phyloP scores from a whole-genome alignment of 2,797 vertebrate species.

The Avahi laniger region DNA sequence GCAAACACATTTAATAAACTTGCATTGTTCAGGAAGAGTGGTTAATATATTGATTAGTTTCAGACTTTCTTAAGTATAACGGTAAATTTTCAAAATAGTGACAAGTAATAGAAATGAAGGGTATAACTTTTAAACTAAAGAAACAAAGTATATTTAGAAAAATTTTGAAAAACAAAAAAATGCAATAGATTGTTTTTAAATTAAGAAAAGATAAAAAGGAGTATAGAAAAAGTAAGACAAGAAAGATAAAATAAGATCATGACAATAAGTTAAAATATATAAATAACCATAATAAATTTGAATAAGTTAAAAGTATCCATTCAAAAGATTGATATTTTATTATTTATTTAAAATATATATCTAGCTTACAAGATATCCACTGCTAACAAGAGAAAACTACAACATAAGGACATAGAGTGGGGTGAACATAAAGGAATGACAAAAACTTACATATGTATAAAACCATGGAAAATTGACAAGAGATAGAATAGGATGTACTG shows the following conservation, averaged over 20 bases:
- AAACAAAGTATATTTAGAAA: neutral
- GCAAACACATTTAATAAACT: neutral
- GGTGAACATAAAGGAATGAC: neutral
- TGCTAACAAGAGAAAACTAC: neutral
- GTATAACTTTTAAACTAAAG: neutral
- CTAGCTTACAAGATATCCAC: neutral
- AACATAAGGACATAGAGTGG: neutral
- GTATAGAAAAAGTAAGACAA: neutral
- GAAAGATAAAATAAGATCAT: neutral
- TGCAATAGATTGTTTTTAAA: neutral
- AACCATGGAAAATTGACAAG: neutral
- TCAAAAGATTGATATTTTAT: neutral
- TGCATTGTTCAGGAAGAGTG: neutral
- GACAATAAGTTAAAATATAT: neutral
- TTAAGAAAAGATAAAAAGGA: neutral
- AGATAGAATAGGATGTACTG: neutral
- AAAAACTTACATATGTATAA: neutral
- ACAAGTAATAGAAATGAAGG: neutral
- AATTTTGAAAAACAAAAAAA: neutral
- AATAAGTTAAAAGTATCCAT: neutral
- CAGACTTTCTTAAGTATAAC: neutral
- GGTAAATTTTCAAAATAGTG: neutral
- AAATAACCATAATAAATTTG: neutral
- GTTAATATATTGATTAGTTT: neutral
- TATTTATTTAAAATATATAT: neutral